phyloP scores from a whole-genome alignment of 2,113 vertebrate genomes.

The Salvelinus alpinus region DNA sequence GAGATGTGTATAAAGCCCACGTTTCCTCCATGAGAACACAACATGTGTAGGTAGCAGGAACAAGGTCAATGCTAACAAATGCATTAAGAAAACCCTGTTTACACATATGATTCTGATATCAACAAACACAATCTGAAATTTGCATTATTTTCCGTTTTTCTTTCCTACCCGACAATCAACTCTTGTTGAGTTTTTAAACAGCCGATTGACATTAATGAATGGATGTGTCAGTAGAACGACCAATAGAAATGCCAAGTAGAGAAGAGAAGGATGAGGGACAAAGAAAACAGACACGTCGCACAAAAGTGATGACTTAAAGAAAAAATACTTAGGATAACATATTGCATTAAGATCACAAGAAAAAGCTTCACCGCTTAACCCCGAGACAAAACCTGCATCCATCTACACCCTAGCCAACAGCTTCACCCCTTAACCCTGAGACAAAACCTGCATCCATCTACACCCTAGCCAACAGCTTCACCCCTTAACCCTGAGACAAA shows the following conservation, averaged over 20 bases:
- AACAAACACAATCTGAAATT: constrained; percentile 56
- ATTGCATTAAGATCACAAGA: background rate
- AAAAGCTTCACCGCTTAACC: background rate
- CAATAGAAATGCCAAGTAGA: constrained; percentile 25
- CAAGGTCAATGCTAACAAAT: constrained; percentile 29
- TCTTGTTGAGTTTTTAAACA: constrained; percentile 58
- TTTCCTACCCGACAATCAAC: constrained; percentile 50
- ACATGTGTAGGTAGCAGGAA: background rate
- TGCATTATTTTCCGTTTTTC: constrained; percentile 46
- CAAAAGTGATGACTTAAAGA: constrained; percentile 11
- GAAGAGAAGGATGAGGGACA: constrained; percentile 18
- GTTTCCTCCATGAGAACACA: constrained; percentile 13
- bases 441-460: too few relatives aligned
- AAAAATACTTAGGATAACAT: background rate
- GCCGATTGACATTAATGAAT: constrained; percentile 66
- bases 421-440: too few relatives aligned
- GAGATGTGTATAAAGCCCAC: background rate
- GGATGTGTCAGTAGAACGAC: constrained; percentile 14
- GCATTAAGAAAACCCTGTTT: constrained; percentile 46
- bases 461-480: too few relatives aligned
- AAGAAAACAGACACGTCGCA: background rate
- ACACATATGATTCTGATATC: constrained; percentile 61
- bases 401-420: too few relatives aligned
- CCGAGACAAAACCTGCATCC: too few relatives aligned
- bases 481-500: too few relatives aligned